Evolutionary conservation across 2,797 vertebrate genomes (phyloP).

Genomic region (Coreius guichenoti): DNA sequence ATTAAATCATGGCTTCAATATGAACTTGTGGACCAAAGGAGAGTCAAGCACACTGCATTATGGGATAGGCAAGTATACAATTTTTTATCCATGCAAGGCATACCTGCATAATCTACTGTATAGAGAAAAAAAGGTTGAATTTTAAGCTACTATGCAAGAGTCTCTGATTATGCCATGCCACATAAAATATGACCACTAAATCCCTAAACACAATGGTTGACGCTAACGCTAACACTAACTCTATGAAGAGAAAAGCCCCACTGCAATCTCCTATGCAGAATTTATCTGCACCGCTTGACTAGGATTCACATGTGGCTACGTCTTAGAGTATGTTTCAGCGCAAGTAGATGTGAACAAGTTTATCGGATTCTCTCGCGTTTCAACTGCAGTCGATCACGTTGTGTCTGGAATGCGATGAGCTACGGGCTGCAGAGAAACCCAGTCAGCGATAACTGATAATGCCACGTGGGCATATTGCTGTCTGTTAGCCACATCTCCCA

Average conservation of each 20-base stretch:
- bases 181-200: not conserved
- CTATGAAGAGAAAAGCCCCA: not conserved
- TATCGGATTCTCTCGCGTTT: conserved; percentile 35
- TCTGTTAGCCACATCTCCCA: conserved; percentile 37
- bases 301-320: conserved; percentile 12
- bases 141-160: not conserved
- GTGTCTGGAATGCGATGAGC: conserved; percentile 40
- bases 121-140: not conserved
- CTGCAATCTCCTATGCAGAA: conserved; percentile 16
- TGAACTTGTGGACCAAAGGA: not conserved
- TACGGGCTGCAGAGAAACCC: conserved; percentile 23
- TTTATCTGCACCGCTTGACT: conserved; percentile 31
- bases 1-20: not conserved
- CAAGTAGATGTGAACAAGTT: conserved; percentile 25
- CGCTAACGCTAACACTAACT: not conserved
- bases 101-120: not conserved
- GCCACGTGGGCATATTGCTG: conserved; percentile 42
- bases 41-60: not conserved
- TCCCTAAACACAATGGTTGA: not conserved
- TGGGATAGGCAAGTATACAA: not conserved
- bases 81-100: not conserved
- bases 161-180: not conserved
- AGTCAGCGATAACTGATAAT: conserved; percentile 46
- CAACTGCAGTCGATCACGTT: conserved; percentile 26
- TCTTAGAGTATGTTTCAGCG: conserved; percentile 30